Base-by-base conservation (phyloP, 1,140 invertebrate genomes). In the Oedothorax gibbosus region DNA sequence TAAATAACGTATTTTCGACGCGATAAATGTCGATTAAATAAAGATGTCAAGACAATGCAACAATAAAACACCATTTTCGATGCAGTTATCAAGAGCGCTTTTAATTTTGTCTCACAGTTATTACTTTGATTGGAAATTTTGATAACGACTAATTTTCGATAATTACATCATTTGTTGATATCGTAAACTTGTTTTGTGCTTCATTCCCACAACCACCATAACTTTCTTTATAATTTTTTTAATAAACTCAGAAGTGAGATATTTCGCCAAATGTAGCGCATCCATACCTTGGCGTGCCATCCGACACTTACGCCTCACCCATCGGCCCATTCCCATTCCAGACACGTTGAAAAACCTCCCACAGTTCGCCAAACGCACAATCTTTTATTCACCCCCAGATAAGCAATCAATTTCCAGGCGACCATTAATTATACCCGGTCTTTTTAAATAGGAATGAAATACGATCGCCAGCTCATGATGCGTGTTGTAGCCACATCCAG, bases 281-380 rank as follows among this genome's bases (percentile, higher is more conserved):
- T 53, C 62, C 35, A 20, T 8, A 9, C 51, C 18, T n/a, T 79
- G 68, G 77, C 77, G 77, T 79, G 77, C 77, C 12, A 54, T 54
- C 51, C 56, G 51, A 65, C 77, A 79, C 60, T 79, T 79, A 79
- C 62, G 64, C 77, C 77, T 79, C 53, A 51, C 35, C 35, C 72
- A 35, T 53, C 62, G 15, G 11, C 62, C 64, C 62, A 79, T 79
- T 79, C 56, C 62, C 68, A 79, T 79, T 79, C 77, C 50, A 50
- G 64, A 79, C 77, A 79, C 77, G 77, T 21, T 68, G 77, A 79
- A 79, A 79, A 79, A 79, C 77, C 77, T 79, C 77, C 77, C 77
- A 79, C 62, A 79, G 77, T 65, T 51, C 75, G 75, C 75, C 75
- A 77, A 77, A 77, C 75, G 62, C 75, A 35, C 77, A 79, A 66